Evolutionary conservation across 2,113 vertebrate species (phyloP).

Genomic region (Climacteris rufus): DNA sequence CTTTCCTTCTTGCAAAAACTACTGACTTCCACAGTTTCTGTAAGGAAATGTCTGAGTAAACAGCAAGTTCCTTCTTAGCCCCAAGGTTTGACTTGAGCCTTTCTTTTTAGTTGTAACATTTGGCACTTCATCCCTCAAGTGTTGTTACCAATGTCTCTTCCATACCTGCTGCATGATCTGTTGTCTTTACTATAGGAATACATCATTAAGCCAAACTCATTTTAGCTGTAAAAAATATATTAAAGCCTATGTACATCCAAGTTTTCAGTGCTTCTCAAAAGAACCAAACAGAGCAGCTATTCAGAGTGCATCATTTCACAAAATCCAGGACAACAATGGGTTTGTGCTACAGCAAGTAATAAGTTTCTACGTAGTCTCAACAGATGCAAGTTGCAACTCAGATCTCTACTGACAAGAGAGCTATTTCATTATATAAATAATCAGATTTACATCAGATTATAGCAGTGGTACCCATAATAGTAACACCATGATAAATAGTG

Average conservation of each 20-base stretch:
- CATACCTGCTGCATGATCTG: neutral
- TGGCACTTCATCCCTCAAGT: neutral
- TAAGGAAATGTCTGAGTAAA: slow-evolving; percentile 73
- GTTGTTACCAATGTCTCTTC: neutral
- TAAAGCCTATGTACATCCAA: neutral
- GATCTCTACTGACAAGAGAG: neutral
- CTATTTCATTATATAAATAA: neutral
- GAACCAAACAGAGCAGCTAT: neutral
- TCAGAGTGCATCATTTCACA: neutral
- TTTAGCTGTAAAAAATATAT: neutral
- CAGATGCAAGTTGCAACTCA: neutral
- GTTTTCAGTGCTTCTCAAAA: neutral
- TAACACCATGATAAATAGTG: neutral
- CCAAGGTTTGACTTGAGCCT: neutral
- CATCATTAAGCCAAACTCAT: neutral
- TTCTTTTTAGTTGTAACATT: neutral
- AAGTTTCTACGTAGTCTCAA: neutral
- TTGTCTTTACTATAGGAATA: neutral
- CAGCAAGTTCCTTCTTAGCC: slow-evolving; percentile 40
- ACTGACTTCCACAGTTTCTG: slow-evolving; percentile 65
- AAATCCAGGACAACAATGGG: neutral
- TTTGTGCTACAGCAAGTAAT: neutral
- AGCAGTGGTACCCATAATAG: neutral
- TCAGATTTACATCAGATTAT: neutral
- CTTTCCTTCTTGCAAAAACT: slow-evolving; percentile 69